A percentile compares a stretch with the other conserved stretches of the same genome.
Evolutionary conservation across 2,888 invertebrate genomes (phyloP).

Genomic region (Carabus problematicus): DNA sequence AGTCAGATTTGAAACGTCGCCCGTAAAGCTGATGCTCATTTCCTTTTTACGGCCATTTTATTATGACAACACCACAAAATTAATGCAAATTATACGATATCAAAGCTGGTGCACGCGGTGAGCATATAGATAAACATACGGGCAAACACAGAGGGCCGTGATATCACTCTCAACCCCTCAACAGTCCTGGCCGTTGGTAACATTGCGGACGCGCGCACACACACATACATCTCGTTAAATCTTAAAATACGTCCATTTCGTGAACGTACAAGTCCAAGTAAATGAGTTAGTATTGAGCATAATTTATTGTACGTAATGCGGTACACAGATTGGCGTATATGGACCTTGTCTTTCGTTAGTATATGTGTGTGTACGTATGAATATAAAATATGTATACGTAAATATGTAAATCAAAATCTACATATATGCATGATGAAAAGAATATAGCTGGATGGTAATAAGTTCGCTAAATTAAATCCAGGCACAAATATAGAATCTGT

Average conservation of each 20-base stretch:
- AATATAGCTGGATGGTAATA: too few species aligned
- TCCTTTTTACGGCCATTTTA: constrained; percentile 36
- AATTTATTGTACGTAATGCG: constrained; percentile 5
- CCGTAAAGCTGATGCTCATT: constrained; percentile 33
- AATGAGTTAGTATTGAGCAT: constrained; percentile 2
- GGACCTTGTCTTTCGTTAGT: too few species aligned
- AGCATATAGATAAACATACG: constrained; percentile 29
- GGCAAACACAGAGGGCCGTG: background rate
- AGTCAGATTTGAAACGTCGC: constrained; percentile 26
- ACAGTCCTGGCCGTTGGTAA: background rate
- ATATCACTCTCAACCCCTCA: background rate
- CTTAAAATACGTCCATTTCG: constrained; percentile 17
- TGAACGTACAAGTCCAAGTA: background rate
- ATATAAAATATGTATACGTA: too few species aligned
- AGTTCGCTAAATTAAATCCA: too few species aligned
- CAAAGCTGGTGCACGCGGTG: constrained; percentile 34
- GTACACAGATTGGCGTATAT: too few species aligned
- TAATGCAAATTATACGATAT: constrained; percentile 39
- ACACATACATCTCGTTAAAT: constrained; percentile 6
- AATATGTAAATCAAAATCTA: too few species aligned
- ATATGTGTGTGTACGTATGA: too few species aligned
- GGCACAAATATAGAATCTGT: too few species aligned
- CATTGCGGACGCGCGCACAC: background rate
- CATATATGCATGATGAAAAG: too few species aligned
- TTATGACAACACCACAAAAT: constrained; percentile 38